Conservation (phyloP, 2,888 invertebrate species). For the Corythucha ciliata region DNA sequence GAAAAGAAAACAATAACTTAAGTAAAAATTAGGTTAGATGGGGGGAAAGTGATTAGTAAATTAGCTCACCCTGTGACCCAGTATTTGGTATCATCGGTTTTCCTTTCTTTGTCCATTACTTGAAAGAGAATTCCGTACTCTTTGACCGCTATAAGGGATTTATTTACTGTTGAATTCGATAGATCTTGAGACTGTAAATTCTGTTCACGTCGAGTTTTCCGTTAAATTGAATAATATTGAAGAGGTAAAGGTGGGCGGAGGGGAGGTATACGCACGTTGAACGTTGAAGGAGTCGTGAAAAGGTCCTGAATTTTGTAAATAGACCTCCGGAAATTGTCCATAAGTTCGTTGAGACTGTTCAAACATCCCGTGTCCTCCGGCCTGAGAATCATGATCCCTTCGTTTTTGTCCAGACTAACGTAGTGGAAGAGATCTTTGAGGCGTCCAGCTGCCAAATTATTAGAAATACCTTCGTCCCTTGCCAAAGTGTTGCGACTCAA, state of each 20-base stretch:
- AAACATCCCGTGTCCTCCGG: constrained; percentile 5
- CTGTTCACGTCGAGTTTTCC: neutral
- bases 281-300: constrained; percentile 58
- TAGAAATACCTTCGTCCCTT: constrained; percentile 2
- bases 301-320: constrained; percentile 63
- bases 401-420: constrained; percentile 59
- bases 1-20: constrained; percentile 37
- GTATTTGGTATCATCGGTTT: constrained; percentile 46
- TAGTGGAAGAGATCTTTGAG: constrained; percentile 50
- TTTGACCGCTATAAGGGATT: constrained; percentile 66
- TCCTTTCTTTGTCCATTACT: constrained; percentile 41
- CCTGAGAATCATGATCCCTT: constrained; percentile 55
- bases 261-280: constrained; percentile 47
- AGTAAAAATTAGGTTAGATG: neutral
- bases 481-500: neutral
- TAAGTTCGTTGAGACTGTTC: constrained; percentile 43
- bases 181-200: neutral
- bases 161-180: constrained; percentile 52
- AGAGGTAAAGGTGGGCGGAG: too few relatives aligned
- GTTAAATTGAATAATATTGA: constrained; percentile 31
- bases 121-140: constrained; percentile 75
- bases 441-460: neutral
- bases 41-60: neutral
- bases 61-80: constrained; percentile 68
- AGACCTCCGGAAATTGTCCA: constrained; percentile 60